Conservation (phyloP, 2,113 vertebrate species). For the Zingel zingel region DNA sequence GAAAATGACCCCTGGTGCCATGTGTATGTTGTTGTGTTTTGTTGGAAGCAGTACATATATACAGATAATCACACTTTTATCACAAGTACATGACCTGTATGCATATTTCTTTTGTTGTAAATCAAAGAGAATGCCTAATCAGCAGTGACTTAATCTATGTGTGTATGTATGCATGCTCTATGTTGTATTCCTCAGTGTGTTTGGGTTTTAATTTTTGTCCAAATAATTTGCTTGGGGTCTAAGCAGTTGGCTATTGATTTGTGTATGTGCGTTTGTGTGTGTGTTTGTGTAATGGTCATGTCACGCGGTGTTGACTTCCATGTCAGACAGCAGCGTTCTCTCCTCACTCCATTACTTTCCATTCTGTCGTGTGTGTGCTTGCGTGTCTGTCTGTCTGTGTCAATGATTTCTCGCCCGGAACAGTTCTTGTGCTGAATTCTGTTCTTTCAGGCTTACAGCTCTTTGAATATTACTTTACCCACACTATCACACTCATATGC, state of each 20-base stretch:
- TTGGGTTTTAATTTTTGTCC: slow-evolving; percentile 5
- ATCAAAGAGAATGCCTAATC: slow-evolving; percentile 26
- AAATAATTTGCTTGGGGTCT: slow-evolving; percentile 48
- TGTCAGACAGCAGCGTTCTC: slow-evolving; percentile 74
- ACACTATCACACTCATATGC: slow-evolving; percentile 11
- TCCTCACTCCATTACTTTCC: slow-evolving; percentile 78
- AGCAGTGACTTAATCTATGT: slow-evolving; percentile 3
- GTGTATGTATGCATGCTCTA: neutral
- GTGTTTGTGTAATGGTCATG: slow-evolving; percentile 54
- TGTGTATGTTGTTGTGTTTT: neutral
- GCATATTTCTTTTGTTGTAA: slow-evolving; percentile 4
- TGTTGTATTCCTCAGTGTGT: neutral
- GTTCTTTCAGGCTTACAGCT: slow-evolving; percentile 57
- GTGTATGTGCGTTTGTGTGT: neutral
- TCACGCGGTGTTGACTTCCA: slow-evolving; percentile 76
- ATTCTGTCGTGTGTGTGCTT: slow-evolving; percentile 56
- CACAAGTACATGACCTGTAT: neutral
- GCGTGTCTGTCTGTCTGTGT: slow-evolving; percentile 37
- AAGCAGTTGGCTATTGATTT: slow-evolving; percentile 66
- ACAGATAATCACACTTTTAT: neutral
- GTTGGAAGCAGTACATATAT: neutral
- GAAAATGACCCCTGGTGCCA: neutral
- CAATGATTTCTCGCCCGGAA: slow-evolving; percentile 55
- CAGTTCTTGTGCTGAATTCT: slow-evolving; percentile 33
- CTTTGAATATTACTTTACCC: slow-evolving; percentile 69